Percentiles rank a stretch among this genome's conserved stretches.
phyloP scores from a whole-genome alignment of 2,797 vertebrate species.

The Oophaga sylvatica region DNA sequence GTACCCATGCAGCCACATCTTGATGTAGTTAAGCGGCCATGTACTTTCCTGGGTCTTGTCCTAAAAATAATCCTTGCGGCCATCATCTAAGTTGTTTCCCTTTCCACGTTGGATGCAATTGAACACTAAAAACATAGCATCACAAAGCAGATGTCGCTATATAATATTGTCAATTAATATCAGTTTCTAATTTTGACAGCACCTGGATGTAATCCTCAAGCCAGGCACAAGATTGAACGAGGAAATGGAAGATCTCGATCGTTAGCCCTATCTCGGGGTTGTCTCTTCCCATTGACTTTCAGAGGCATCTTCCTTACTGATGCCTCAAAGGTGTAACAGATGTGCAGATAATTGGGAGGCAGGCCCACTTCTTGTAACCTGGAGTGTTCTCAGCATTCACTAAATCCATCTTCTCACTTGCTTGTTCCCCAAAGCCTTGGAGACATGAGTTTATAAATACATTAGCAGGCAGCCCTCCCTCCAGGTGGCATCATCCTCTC shows the following conservation, averaged over 20 bases:
- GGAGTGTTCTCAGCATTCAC: slow-evolving; percentile 14
- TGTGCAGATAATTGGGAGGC: slow-evolving; percentile 56
- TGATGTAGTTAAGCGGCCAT: no score
- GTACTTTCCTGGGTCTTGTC: no score
- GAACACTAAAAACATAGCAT: neutral
- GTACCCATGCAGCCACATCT: no score
- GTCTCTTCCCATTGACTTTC: neutral
- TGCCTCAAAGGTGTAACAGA: slow-evolving; percentile 31
- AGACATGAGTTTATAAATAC: slow-evolving; percentile 33
- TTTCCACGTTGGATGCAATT: neutral
- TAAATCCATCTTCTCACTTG: slow-evolving; percentile 40
- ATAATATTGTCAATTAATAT: neutral
- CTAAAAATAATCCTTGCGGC: no score
- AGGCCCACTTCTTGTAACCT: slow-evolving; percentile 22
- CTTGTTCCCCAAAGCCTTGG: slow-evolving; percentile 41
- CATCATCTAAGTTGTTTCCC: neutral
- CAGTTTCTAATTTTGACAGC: neutral
- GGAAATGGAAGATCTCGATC: neutral
- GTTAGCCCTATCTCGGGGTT: slow-evolving; percentile 5
- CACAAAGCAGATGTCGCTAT: neutral
- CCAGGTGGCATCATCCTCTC: slow-evolving; percentile 26
- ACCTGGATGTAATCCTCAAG: neutral
- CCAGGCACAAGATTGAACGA: neutral
- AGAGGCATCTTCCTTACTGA: neutral
- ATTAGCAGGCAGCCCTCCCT: slow-evolving; percentile 35